Base-by-base conservation (phyloP, 2,888 invertebrate genomes). In the Chirona hameri region DNA sequence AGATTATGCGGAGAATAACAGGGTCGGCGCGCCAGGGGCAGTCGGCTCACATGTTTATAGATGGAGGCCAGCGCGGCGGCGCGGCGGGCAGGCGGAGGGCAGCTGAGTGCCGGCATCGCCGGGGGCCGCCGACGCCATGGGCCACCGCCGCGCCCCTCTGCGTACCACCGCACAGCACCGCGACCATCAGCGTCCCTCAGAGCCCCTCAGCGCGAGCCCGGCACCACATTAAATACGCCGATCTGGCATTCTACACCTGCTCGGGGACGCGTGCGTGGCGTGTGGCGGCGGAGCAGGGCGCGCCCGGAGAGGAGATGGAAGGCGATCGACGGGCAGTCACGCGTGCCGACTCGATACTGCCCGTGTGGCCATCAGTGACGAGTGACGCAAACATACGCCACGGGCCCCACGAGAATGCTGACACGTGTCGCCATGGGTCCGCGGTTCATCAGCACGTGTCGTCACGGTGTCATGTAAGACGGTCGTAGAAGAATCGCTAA, bases 1-100 rank as follows among this genome's bases (percentile, higher is more conserved):
- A 39, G 76, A 76, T 76, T 76, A 46, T 76, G 76, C 76, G 76
- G 27, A 21, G 76, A 76, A 76, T 76, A 76, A 76, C 76, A 76
- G 76, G 76, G 76, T 18, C 31, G 46, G 76, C 46, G 76, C 24
- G 76, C 76, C 76, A 5, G 21, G 12, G 76, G 39, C 76, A 31
- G 46, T 31, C 76, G 76, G 24, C 76, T 76, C 76, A 27, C 76
- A 76, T 76, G 76, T 76, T 76, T 76, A 76, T 76, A 76, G 76
- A 76, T 76, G 76, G 31, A 21, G 21, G 76, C 76, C 46, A 39
- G 39, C 76, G 46, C 46, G 39, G 39, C 76, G 46, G 21, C 76
- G 14, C 39, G 46, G 21, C 39, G 76, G 31, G 27, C 76, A 7
- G 24, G 4, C 76, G 27, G 12, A 12, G 10, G 69, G 27, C 14